A percentile compares a stretch with the other conserved stretches of the same genome.
Conservation (phyloP, 2,797 vertebrate genomes). For the Saguinus oedipus region DNA sequence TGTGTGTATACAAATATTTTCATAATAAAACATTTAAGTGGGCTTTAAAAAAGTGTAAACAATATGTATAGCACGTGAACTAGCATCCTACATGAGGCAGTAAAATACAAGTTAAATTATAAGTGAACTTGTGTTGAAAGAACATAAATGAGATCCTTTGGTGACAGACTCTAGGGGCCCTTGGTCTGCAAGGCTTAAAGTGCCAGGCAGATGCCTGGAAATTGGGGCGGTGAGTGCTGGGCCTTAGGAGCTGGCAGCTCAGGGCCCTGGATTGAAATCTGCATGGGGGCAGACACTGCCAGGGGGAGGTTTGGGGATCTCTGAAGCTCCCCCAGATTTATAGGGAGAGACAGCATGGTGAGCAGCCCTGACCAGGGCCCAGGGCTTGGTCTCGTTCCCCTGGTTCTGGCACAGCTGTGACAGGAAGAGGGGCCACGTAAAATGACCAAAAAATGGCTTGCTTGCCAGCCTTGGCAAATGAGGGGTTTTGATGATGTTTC, state of each 20-base stretch:
- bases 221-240: neutral
- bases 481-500: neutral
- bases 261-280: neutral
- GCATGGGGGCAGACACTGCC: accelerated
- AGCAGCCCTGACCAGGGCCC: neutral
- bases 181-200: too few species aligned
- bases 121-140: neutral
- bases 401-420: neutral
- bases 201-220: neutral
- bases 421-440: neutral
- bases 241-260: neutral
- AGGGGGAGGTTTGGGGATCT: too few species aligned
- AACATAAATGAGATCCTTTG: neutral
- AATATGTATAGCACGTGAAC: neutral
- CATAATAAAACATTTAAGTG: neutral
- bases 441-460: neutral
- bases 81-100: neutral
- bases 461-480: neutral
- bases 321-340: too few species aligned
- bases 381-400: neutral
- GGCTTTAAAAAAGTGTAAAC: neutral
- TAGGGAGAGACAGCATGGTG: accelerated
- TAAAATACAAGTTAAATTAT: neutral
- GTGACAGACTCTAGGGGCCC: accelerated
- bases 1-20: neutral